Evolutionary conservation across 2,888 invertebrate species (phyloP), one percentile per base, ranked within the genome.

Genomic region (Xestia rhomboidea): DNA sequence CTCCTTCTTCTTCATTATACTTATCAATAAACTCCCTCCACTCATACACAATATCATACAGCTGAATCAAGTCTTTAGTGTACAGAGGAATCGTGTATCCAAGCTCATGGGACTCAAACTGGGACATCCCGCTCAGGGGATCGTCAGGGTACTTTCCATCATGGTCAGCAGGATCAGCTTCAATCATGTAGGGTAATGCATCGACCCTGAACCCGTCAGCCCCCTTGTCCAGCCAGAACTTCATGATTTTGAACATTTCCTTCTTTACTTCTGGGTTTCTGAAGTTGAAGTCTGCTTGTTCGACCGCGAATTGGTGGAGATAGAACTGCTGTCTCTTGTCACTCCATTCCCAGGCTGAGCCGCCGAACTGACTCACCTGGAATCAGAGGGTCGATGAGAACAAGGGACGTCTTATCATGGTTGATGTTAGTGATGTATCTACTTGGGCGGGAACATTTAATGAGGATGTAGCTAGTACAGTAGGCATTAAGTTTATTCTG

Each of bases 201-300:
- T 98, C 98, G 0, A 98, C 94, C 69, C 98, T 97, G 92, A 98
- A 98, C 0, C 98, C 98, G 86, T 98, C 98, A 0, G 98, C 97
- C 0, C 98, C 98, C 77, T 97, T 97, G 54, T 97, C 96, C 46
- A 98, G 92, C 98, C 98, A 99, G 92, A 98, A 98, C 80, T 93
- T 93, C 87, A 98, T 92, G 24, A 98, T 97, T 8, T 97, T 96
- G 92, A 96, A 90, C 94, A 97, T 96, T 88, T 97, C 97, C 2
- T 96, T 91, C 30, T 95, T 93, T 0, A 97, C 97, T 0, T 90
- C 91, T 0, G 97, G 97, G 91, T 98, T 97, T n/a, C 97, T 95
- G 90, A 97, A 97, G 93, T 98, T 98, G 62, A 98, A 97, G 90
- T 98, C 98, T 0, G 97, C 97, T 90, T 98, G 98, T 66, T 97